Evolutionary conservation across 2,797 vertebrate genomes (phyloP), one percentile per base, ranked within the genome.

Genomic region (Mallotus villosus): DNA sequence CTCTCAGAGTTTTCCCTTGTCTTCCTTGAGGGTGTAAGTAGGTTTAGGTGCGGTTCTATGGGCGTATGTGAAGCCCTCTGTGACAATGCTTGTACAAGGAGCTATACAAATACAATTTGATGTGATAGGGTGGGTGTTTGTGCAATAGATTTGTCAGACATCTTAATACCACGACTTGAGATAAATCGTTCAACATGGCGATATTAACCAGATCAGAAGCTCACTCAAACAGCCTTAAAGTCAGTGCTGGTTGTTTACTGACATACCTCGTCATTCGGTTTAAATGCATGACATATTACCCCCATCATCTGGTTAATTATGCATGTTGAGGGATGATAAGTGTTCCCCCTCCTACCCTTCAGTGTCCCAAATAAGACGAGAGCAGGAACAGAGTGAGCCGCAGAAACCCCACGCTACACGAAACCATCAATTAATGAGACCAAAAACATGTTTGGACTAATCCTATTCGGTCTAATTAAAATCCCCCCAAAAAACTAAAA

Each of bases 271-370:
- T 74, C 49, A 68, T 37, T 29, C n/a, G 66, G 25, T 66, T 68
- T 62, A 60, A 68, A 68, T 67, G 41, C 57, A 29, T 62, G 60
- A 68, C 49, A 34, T 62, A 68, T 53, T 32, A 67, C 46, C 37
- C 21, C 61, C 58, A 62, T 67, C 37, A 59, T 66, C 32, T 59
- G 27, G 72, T 73, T 74, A 68, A 74, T 73, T 61, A 67, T 67
- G 66, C 66, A 62, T 55, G 34, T 19, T 55, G 58, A 55, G 25
- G 57, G 27, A 55, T 37, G 41, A 21, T 46, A 74, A 60, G 63
- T 60, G 64, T 37, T 72, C 34, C 55, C 63, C 24, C 46, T 65
- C 25, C 57, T 46, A 59, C 34, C 53, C 63, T 66, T 72, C 55
- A 34, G 58, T 37, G 63, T 72, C 27, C 37, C 32, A 74, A 68